These are phyloP conservation scores for Anabas testudineus DNA, from an alignment of 2,797 vertebrate genomes.

Conservation along the genomic window DNA sequence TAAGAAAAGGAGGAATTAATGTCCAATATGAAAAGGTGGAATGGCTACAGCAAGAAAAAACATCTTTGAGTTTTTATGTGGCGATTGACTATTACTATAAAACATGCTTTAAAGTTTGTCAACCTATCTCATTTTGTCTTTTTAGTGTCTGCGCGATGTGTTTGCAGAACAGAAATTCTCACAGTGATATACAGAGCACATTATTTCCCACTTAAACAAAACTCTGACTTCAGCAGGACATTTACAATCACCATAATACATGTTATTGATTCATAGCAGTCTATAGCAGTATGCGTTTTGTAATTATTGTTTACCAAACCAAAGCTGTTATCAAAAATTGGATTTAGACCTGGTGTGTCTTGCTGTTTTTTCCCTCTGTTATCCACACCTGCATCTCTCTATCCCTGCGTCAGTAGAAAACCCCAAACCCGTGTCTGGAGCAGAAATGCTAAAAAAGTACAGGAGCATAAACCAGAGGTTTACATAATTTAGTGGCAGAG, in stretches of 20 bases:
- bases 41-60: no score
- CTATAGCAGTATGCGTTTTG: constrained; percentile 34
- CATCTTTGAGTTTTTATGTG: no score
- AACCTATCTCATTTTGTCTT: no score
- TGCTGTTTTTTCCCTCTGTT: neutral
- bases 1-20: no score
- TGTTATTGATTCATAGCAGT: constrained; percentile 61
- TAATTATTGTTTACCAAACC: constrained; percentile 30
- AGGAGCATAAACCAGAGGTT: constrained; percentile 81
- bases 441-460: constrained; percentile 70
- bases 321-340: constrained; percentile 7
- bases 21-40: no score
- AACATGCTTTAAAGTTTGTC: no score
- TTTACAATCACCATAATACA: constrained; percentile 51
- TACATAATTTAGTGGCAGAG: constrained; percentile 89
- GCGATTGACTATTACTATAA: no score
- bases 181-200: constrained; percentile 31
- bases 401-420: constrained; percentile 34
- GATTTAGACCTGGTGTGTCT: neutral
- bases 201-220: constrained; percentile 67
- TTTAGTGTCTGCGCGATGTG: neutral
- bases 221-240: constrained; percentile 62
- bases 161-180: constrained; percentile 31
- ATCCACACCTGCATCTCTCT: constrained; percentile 13
- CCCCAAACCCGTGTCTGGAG: constrained; percentile 24